phyloP scores from a whole-genome alignment of 2,888 invertebrate species.

The Lasiommata megera region DNA sequence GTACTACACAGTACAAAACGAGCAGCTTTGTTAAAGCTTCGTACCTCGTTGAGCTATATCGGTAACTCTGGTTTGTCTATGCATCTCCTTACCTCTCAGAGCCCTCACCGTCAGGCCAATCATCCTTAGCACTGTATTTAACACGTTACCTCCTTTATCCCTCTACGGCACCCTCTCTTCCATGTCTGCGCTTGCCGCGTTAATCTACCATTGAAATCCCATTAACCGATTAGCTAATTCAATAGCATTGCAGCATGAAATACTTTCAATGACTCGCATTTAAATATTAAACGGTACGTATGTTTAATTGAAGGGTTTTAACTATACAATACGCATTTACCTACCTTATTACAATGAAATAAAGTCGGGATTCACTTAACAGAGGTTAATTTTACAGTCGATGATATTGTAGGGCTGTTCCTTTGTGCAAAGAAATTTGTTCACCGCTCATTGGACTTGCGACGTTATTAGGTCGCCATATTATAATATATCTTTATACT shows the following conservation, averaged over 20 bases:
- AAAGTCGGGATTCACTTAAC: not conserved
- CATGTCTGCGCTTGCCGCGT: not conserved
- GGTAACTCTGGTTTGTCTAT: too few relatives aligned
- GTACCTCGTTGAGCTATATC: too few relatives aligned
- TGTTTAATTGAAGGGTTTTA: conserved; percentile 36
- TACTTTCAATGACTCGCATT: conserved; percentile 7
- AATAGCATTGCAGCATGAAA: conserved; percentile 8
- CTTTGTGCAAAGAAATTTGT: not conserved
- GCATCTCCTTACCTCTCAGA: too few relatives aligned
- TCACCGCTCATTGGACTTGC: too few relatives aligned
- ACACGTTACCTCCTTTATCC: too few relatives aligned
- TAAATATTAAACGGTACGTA: conserved; percentile 35
- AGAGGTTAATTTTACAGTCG: not conserved
- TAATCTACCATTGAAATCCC: not conserved
- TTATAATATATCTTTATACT: too few relatives aligned
- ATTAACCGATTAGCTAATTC: conserved; percentile 7
- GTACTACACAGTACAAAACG: too few relatives aligned
- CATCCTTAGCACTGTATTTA: too few relatives aligned
- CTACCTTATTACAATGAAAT: not conserved
- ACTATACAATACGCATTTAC: not conserved
- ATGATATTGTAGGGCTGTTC: not conserved
- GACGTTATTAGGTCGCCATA: too few relatives aligned
- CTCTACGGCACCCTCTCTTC: too few relatives aligned
- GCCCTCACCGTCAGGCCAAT: too few relatives aligned
- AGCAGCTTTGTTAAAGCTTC: too few relatives aligned